Conservation (phyloP, 2,797 vertebrate genomes). For the Propithecus perrieri region DNA sequence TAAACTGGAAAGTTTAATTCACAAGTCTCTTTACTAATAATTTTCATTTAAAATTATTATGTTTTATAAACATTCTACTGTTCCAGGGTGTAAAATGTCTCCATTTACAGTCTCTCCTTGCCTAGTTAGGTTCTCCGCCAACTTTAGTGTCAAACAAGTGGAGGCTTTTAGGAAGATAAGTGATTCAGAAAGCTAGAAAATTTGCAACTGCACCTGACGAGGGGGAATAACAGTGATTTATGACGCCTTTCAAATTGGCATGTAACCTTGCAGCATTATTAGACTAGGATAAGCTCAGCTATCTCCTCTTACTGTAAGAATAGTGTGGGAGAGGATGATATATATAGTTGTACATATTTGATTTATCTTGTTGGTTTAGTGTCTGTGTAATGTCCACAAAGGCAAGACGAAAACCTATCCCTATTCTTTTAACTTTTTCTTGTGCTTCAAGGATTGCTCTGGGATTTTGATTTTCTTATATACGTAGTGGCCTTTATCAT, state of each 20-base stretch:
- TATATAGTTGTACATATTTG: neutral
- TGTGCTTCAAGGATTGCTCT: conserved; percentile 4
- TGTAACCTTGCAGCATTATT: conserved; percentile 29
- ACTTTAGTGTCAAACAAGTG: neutral
- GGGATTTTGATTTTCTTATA: conserved; percentile 42
- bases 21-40: neutral
- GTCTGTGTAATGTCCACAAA: neutral
- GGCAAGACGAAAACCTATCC: neutral
- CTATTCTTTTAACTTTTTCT: neutral
- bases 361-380: conserved; percentile 47
- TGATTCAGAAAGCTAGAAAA: conserved; percentile 52
- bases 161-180: neutral
- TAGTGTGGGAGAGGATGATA: conserved; percentile 24
- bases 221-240: conserved; percentile 55
- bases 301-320: neutral
- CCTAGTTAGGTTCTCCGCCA: neutral
- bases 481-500: neutral
- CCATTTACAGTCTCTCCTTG: neutral
- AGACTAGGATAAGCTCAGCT: conserved; percentile 1
- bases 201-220: neutral
- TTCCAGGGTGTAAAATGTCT: neutral
- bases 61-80: neutral
- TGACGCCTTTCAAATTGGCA: conserved; percentile 36
- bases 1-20: neutral
- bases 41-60: neutral